These are phyloP conservation scores for Pseudorhiza aurosa DNA, from an alignment of 30 jellyfish, hydroid and myxozoan species.

Conservation along the genomic window DNA sequence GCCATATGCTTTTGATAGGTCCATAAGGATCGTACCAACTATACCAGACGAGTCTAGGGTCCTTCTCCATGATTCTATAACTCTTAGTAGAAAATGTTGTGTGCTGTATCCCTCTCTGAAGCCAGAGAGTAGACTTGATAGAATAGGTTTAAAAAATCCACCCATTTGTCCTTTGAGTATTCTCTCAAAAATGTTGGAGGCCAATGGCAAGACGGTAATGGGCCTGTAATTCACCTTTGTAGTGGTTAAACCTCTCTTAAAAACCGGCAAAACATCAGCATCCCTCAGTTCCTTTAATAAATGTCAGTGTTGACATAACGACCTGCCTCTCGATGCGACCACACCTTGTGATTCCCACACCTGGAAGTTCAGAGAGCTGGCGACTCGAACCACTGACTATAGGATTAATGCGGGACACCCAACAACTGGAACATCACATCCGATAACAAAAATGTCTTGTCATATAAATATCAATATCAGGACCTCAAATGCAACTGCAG, in stretches of 20 bases:
- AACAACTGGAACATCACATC: too few species aligned
- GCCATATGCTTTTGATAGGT: slow-evolving; percentile 50
- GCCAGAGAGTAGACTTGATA: background rate
- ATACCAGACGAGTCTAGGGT: slow-evolving; percentile 44
- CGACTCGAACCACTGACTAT: too few species aligned
- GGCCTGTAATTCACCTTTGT: slow-evolving; percentile 18
- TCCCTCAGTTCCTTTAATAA: background rate
- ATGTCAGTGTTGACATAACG: too few species aligned
- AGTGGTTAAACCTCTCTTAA: background rate
- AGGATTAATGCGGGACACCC: too few species aligned
- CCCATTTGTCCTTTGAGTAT: background rate
- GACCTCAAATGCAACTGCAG: too few species aligned
- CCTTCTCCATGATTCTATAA: slow-evolving; percentile 17
- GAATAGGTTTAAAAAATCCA: background rate
- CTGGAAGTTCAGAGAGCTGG: too few species aligned
- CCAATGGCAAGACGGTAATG: background rate
- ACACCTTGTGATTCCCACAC: too few species aligned
- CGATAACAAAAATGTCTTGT: too few species aligned
- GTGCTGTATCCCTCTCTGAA: slow-evolving; percentile 24
- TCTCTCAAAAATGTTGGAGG: slow-evolving; percentile 2
- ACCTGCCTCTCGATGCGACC: too few species aligned
- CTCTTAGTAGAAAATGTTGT: background rate
- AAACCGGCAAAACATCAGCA: background rate
- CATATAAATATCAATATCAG: too few species aligned
- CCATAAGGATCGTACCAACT: slow-evolving; percentile 43